Conservation (phyloP, 2,113 vertebrate genomes). For the Tricholaema leucomelas region DNA sequence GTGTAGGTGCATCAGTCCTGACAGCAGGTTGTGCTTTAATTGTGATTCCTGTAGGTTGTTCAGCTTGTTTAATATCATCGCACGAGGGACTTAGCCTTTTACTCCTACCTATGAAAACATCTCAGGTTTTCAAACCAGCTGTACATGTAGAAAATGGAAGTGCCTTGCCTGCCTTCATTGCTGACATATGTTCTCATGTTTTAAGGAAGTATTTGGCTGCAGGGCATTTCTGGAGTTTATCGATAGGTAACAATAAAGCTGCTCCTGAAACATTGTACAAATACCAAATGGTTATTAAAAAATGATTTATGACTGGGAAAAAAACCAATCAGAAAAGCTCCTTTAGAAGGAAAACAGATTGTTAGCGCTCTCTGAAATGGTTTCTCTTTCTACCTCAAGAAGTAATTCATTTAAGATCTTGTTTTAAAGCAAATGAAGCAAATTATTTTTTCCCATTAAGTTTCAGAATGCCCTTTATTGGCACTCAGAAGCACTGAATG, state of each 20-base stretch:
- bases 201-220: conserved; percentile 46
- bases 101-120: not conserved
- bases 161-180: conserved; percentile 22
- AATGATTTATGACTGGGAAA: conserved; percentile 51
- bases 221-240: conserved; percentile 53
- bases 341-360: conserved; percentile 51
- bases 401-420: conserved; percentile 68
- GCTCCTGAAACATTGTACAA: conserved; percentile 14
- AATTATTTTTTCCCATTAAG: conserved; percentile 66
- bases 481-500: conserved; percentile 43
- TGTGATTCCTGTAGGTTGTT: not conserved
- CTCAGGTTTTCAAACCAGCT: conserved; percentile 4
- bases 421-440: conserved; percentile 63
- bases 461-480: conserved; percentile 48
- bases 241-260: conserved; percentile 56
- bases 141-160: not conserved
- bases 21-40: not conserved
- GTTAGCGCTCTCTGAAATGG: conserved; percentile 51
- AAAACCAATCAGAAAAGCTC: conserved; percentile 39
- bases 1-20: not conserved
- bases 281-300: conserved; percentile 61
- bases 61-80: not conserved
- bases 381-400: conserved; percentile 43
- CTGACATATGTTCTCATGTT: conserved; percentile 28
- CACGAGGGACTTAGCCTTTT: not conserved